These are phyloP conservation scores for Scaptodrosophila lebanonensis DNA, from an alignment of 1,140 invertebrate species.

Conservation along the genomic window DNA sequence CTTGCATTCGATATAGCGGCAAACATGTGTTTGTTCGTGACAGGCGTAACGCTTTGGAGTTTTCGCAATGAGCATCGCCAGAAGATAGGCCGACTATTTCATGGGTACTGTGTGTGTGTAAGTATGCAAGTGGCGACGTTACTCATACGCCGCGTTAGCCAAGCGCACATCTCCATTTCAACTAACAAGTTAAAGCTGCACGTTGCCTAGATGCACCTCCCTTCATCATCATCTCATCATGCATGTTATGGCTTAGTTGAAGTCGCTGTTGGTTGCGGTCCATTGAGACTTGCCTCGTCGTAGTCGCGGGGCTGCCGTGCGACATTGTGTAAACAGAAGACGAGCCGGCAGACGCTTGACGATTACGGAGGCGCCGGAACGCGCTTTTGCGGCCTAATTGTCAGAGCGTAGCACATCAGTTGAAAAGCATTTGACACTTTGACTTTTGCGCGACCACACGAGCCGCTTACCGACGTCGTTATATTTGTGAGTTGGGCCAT, in stretches of 20 bases:
- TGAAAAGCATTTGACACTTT: slow-evolving; percentile 55
- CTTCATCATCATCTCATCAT: slow-evolving; percentile 3
- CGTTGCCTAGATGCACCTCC: slow-evolving; percentile 11
- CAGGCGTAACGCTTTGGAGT: slow-evolving; percentile 4
- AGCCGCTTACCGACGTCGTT: slow-evolving; percentile 32
- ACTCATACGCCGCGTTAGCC: slow-evolving; percentile 22
- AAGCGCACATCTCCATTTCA: neutral
- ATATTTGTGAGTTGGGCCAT: slow-evolving; percentile 30
- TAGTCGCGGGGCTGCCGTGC: no score
- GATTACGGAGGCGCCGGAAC: no score
- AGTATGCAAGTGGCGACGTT: slow-evolving; percentile 11
- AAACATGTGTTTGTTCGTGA: no score
- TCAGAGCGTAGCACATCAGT: slow-evolving; percentile 22
- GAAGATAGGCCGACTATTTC: no score
- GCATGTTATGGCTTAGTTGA: no score
- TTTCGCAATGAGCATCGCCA: no score
- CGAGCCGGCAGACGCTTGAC: no score
- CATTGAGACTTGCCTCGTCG: slow-evolving; percentile 17
- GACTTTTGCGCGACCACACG: slow-evolving; percentile 34
- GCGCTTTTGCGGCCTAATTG: no score
- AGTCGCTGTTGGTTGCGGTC: slow-evolving; percentile 26
- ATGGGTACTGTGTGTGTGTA: no score
- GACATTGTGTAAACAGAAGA: no score
- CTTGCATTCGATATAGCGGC: no score
- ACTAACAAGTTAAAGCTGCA: no score